Evolutionary conservation across 2,888 invertebrate genomes (phyloP).

Genomic region (Papilio elwesi): DNA sequence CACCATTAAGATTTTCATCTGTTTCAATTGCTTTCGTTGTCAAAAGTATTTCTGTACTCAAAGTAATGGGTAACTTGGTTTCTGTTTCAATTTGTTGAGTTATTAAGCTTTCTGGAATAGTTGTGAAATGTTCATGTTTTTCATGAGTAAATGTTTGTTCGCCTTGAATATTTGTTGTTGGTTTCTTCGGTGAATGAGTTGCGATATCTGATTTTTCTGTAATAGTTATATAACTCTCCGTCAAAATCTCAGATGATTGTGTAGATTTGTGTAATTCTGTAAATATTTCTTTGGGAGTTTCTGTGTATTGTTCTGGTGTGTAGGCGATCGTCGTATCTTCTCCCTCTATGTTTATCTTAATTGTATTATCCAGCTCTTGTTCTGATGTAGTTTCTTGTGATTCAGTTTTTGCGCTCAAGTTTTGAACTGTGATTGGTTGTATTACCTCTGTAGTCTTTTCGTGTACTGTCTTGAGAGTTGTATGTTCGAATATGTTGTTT

Average conservation of each 20-base stretch:
- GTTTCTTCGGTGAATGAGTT: slow-evolving; percentile 1
- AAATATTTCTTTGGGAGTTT: slow-evolving; percentile 21
- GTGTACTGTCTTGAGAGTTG: slow-evolving; percentile 12
- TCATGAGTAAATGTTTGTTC: slow-evolving; percentile 13
- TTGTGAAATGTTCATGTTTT: neutral
- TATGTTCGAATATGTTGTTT: neutral
- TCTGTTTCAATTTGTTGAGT: slow-evolving; percentile 31
- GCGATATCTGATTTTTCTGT: slow-evolving; percentile 14
- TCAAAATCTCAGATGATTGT: slow-evolving; percentile 2
- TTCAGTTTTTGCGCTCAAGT: slow-evolving; percentile 40
- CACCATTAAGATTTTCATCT: slow-evolving; percentile 3
- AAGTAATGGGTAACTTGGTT: slow-evolving; percentile 21
- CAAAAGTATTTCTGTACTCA: slow-evolving; percentile 16
- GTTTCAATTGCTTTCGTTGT: slow-evolving; percentile 1
- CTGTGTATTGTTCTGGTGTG: slow-evolving; percentile 11
- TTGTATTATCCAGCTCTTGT: slow-evolving; percentile 5
- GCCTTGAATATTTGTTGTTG: neutral
- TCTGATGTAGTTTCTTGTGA: slow-evolving; percentile 21
- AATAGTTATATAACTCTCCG: neutral
- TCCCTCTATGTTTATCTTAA: slow-evolving; percentile 5
- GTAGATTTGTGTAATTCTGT: slow-evolving; percentile 34
- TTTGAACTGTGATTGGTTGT: neutral
- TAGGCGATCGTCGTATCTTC: slow-evolving; percentile 11
- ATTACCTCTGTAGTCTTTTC: slow-evolving; percentile 17
- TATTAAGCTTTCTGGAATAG: slow-evolving; percentile 34